phyloP scores from a whole-genome alignment of 1,140 invertebrate genomes.

The Pollicipes pollicipes region DNA sequence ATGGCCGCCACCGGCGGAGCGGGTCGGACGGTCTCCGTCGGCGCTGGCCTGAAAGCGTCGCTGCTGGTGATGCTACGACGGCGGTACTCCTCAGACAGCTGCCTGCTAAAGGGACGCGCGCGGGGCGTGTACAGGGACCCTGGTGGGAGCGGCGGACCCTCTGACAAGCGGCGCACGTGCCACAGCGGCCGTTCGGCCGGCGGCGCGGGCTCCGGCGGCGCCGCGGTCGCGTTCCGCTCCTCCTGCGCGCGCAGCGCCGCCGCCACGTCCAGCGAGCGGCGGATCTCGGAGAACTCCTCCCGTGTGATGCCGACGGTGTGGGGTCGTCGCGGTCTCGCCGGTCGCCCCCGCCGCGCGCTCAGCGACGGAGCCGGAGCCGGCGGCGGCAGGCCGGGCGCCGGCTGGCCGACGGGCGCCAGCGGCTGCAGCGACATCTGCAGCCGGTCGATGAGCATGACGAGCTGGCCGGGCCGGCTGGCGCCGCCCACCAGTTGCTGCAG shows the following conservation, averaged over 20 bases:
- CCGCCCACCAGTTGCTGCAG: background rate
- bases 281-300: slow-evolving; percentile 54
- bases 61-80: background rate
- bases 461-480: slow-evolving; percentile 34
- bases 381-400: no score
- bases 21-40: background rate
- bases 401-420: background rate
- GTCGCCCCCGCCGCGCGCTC: background rate
- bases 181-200: background rate
- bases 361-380: no score
- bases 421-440: slow-evolving; percentile 42
- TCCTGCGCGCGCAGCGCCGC: background rate
- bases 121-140: background rate
- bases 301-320: slow-evolving; percentile 62
- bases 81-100: background rate
- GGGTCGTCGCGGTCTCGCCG: slow-evolving; percentile 33
- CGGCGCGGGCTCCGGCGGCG: no score
- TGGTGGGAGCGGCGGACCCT: no score
- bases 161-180: background rate
- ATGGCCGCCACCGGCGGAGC: background rate
- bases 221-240: background rate
- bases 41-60: background rate
- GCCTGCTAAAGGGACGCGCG: background rate
- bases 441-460: slow-evolving; percentile 50
- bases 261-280: slow-evolving; percentile 42